Evolutionary conservation across 2,113 vertebrate species (phyloP), one percentile per base, ranked within the genome.

Genomic region (Oryzias curvinotus): DNA sequence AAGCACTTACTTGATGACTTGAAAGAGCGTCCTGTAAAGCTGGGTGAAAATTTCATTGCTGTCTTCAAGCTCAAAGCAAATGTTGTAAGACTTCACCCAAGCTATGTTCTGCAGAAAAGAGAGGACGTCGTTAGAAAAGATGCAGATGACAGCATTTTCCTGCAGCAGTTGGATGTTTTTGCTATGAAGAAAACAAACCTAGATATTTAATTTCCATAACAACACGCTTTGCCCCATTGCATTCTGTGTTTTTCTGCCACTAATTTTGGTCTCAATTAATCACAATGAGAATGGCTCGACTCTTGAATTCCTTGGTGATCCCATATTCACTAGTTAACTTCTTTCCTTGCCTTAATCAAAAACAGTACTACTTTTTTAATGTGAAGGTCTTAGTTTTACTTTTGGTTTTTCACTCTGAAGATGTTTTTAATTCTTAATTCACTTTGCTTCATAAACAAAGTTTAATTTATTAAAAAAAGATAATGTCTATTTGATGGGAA

Each of bases 31-130:
- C 85, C 97, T 92, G 88, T 98, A 99, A 28, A 99, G 91, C 49
- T 99, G 97, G 25, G 97, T 99, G 90, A 99, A 99, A 80, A 99
- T 99, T 88, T 99, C 97, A 79, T 99, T 99, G 88, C 97, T 98
- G 82, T 99, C 97, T 88, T 99, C 97, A 80, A 99, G 91, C 71
- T 99, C 97, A 87, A 99, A 99, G 85, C 97, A 99, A 91, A 99
- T 99, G 81, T 99, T 99, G 65, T 99, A 99, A n/a, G 97, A 99
- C 78, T 99, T 99, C 74, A 99, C 97, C 97, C 97, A 99, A 18
- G 97, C 97, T 83, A 99, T 98, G 84, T 99, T 99, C 97, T 99
- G 78, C 56, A 55, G 21, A 71, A 19, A 62, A 68, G 21, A 78
- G 23, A 69, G 36, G 53, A 26, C 5, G 25, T 12, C 30, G 3